phyloP scores from a whole-genome alignment of 92 coral and sea anemone genomes.

The Epizoanthus stellaris region DNA sequence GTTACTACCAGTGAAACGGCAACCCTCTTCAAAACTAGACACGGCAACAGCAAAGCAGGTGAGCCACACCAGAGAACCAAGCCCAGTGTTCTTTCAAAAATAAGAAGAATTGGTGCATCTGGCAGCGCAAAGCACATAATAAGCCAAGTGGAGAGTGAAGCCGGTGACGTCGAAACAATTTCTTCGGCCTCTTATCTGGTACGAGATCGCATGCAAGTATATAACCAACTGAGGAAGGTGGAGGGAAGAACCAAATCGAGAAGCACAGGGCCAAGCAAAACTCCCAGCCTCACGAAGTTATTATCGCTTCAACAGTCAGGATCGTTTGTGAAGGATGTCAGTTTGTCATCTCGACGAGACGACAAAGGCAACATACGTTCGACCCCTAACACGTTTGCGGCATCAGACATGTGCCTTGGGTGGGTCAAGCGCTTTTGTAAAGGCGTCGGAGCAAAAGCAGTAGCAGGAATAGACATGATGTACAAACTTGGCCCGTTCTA shows the following conservation, averaged over 20 bases:
- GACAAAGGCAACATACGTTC: conserved; percentile 39
- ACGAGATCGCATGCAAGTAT: conserved; percentile 64
- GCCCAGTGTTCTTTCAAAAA: conserved; percentile 58
- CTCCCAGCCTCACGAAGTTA: conserved; percentile 66
- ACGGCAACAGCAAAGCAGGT: conserved; percentile 35
- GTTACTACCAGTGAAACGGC: conserved; percentile 31
- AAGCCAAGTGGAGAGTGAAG: conserved; percentile 53
- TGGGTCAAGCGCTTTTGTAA: conserved; percentile 68
- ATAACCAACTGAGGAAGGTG: conserved; percentile 50
- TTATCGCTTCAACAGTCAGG: conserved; percentile 55
- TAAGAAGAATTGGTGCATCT: conserved; percentile 45
- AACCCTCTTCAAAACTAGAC: conserved; percentile 30
- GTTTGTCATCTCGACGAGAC: conserved; percentile 29
- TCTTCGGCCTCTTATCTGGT: conserved; percentile 65
- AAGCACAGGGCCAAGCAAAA: conserved; percentile 54
- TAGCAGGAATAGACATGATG: conserved; percentile 58
- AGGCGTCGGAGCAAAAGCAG: conserved; percentile 49
- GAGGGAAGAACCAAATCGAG: conserved; percentile 48
- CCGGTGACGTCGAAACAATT: conserved; percentile 46
- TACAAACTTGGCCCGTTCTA: conserved; percentile 64
- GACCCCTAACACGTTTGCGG: conserved; percentile 45
- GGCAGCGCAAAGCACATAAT: conserved; percentile 58
- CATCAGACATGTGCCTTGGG: conserved; percentile 51
- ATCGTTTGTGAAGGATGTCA: conserved; percentile 64
- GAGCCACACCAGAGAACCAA: conserved; percentile 65